phyloP scores from a whole-genome alignment of 92 coral and sea anemone genomes.

The Heteractis magnifica region DNA sequence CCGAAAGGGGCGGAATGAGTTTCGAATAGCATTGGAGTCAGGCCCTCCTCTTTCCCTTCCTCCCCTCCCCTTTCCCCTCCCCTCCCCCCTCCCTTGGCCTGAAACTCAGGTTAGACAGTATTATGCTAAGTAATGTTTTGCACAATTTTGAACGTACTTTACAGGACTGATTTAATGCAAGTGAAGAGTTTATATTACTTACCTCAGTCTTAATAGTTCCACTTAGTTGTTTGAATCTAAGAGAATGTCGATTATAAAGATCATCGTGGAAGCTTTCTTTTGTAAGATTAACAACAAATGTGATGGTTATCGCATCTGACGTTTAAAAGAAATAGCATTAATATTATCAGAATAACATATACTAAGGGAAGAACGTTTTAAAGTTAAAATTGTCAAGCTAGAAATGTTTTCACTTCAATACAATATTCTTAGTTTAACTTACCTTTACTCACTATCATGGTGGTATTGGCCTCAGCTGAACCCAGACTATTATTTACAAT shows the following conservation, averaged over 20 bases:
- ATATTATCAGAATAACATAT: no score
- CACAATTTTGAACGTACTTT: no score
- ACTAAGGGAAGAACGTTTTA: not conserved
- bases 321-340: not conserved
- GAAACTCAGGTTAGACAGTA: no score
- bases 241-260: not conserved
- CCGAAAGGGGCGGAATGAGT: no score
- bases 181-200: not conserved
- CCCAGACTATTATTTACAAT: conserved; percentile 13
- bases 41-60: no score
- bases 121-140: no score
- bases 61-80: no score
- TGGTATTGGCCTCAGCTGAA: conserved; percentile 16
- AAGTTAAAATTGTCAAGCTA: not conserved
- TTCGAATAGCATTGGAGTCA: no score
- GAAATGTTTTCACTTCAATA: no score
- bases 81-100: no score
- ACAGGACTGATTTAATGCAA: no score
- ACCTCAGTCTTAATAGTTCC: not conserved
- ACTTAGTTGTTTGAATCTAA: not conserved
- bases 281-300: conserved; percentile 10
- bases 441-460: conserved; percentile 21
- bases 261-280: not conserved
- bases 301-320: not conserved
- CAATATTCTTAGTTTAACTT: not conserved